Percentiles rank a stretch among this genome's conserved stretches.
These are phyloP conservation scores for Sparidentex hasta DNA, from an alignment of 2,797 vertebrate genomes.

Conservation along the genomic window DNA sequence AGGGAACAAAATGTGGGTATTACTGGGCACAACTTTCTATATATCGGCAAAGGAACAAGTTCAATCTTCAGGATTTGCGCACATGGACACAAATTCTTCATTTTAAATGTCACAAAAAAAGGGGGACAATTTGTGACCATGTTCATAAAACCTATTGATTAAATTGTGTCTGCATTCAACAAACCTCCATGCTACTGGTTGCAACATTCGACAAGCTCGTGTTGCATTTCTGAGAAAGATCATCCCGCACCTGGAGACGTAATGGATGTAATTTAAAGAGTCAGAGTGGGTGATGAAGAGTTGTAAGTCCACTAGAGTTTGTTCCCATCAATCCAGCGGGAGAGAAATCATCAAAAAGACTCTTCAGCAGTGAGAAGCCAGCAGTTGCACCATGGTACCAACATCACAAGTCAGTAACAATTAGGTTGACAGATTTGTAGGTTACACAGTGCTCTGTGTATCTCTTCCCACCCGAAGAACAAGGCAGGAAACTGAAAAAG, in stretches of 20 bases:
- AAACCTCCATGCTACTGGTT: no score
- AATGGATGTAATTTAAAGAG: background rate
- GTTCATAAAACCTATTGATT: no score
- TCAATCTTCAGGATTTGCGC: no score
- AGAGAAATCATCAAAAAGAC: slow-evolving; percentile 13
- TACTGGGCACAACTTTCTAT: slow-evolving; percentile 24
- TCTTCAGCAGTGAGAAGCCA: slow-evolving; percentile 9
- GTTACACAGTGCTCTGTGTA: slow-evolving; percentile 16
- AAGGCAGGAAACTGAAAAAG: slow-evolving; percentile 6
- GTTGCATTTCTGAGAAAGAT: slow-evolving; percentile 14
- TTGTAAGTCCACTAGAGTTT: background rate
- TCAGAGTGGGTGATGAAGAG: background rate
- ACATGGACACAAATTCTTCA: no score
- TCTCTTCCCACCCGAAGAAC: slow-evolving; percentile 1
- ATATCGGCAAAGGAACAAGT: slow-evolving; percentile 3
- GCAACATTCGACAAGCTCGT: slow-evolving; percentile 9
- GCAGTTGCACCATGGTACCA: slow-evolving; percentile 19
- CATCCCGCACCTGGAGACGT: background rate
- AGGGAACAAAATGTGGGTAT: slow-evolving; percentile 11
- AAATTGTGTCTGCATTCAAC: no score
- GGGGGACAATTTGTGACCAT: no score
- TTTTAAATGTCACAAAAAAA: no score
- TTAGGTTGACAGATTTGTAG: slow-evolving; percentile 1
- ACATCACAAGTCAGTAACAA: slow-evolving; percentile 15
- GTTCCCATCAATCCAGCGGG: background rate